Conservation (phyloP, 1,140 invertebrate genomes). For the Nasonia longicornis region DNA sequence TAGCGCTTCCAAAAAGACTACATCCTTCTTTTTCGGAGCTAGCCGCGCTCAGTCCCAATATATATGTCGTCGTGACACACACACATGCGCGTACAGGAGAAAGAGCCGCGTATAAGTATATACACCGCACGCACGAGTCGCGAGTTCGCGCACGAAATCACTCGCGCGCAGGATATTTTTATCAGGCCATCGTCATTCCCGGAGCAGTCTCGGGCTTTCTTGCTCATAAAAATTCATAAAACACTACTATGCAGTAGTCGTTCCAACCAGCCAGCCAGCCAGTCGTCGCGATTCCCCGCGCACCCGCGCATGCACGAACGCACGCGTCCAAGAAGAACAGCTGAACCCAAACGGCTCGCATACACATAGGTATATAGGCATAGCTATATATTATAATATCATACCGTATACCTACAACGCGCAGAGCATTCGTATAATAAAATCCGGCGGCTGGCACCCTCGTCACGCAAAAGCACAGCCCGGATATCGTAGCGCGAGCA, state of each 20-base stretch:
- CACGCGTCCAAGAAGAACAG: not conserved
- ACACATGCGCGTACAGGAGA: not conserved
- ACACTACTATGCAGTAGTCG: not conserved
- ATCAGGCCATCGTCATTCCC: not conserved
- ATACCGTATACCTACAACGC: no score
- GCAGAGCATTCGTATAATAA: not conserved
- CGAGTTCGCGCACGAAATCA: not conserved
- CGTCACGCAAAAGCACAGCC: not conserved
- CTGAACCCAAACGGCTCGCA: not conserved
- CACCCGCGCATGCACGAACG: not conserved
- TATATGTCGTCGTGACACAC: no score
- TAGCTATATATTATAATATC: no score
- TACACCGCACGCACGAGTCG: not conserved
- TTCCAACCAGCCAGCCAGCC: no score
- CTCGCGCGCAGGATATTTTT: not conserved
- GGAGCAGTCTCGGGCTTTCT: not conserved
- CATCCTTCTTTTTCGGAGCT: no score
- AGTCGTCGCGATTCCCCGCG: no score
- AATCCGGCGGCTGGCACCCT: not conserved
- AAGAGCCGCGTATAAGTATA: not conserved
- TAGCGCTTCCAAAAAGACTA: no score
- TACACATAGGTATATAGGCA: no score
- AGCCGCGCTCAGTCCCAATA: no score
- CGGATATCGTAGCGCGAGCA: not conserved
- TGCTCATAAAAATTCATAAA: conserved; percentile 1